A percentile compares a stretch with the other conserved stretches of the same genome.
phyloP scores from a whole-genome alignment of 2,113 vertebrate species.

The Embiotoca jacksoni region DNA sequence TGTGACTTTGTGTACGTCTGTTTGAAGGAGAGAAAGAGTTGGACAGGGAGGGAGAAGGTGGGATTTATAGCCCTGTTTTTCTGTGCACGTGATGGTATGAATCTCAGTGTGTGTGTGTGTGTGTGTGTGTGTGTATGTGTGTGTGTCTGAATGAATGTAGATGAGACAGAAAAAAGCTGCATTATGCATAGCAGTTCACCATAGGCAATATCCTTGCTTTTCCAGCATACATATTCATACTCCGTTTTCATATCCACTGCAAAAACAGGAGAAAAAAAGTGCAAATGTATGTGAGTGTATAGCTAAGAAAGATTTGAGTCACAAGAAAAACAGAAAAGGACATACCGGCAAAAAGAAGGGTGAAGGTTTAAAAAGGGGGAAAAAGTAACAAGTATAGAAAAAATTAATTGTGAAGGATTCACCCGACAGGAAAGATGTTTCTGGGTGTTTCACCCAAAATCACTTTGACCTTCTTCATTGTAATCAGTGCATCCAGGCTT shows the following conservation, averaged over 20 bases:
- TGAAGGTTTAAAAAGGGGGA: constrained; percentile 15
- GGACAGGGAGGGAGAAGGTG: constrained; percentile 36
- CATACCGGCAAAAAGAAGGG: constrained; percentile 29
- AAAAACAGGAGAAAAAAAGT: constrained; percentile 63
- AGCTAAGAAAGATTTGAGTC: constrained; percentile 53
- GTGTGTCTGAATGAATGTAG: constrained; percentile 81
- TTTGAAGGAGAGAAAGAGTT: constrained; percentile 42
- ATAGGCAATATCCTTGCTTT: constrained; percentile 83
- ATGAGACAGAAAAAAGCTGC: constrained; percentile 83
- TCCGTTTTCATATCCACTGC: constrained; percentile 78
- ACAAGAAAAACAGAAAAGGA: constrained; percentile 34
- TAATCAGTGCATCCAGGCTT: constrained; percentile 58
- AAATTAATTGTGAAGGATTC: constrained; percentile 17
- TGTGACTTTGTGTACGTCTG: constrained; percentile 60
- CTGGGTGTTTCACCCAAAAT: constrained; percentile 51
- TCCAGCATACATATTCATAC: constrained; percentile 83
- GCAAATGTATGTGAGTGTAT: constrained; percentile 65
- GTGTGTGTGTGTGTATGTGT: constrained; percentile 57
- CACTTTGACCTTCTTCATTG: constrained; percentile 63
- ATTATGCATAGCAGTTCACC: constrained; percentile 85
- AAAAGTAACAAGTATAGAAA: constrained; percentile 1
- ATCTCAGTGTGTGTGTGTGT: constrained; percentile 56
- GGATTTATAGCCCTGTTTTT: constrained; percentile 73
- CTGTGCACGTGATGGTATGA: constrained; percentile 70
- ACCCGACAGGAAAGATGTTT: constrained; percentile 30